These are phyloP conservation scores for Calephelis perditalis DNA, from an alignment of 2,888 invertebrate genomes.

Conservation along the genomic window DNA sequence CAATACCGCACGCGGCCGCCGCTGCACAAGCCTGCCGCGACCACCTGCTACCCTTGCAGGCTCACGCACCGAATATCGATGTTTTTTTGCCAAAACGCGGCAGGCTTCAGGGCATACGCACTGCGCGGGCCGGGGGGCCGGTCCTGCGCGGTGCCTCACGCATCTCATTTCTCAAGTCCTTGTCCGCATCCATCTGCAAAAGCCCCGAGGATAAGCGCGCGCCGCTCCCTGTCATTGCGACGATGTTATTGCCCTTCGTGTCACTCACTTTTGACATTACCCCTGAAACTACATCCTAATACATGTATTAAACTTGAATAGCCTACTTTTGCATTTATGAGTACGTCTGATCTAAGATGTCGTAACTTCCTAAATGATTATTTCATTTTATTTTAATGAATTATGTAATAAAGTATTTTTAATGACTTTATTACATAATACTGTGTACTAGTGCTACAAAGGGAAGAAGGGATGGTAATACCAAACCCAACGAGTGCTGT, in stretches of 20 bases:
- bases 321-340: conserved; percentile 3
- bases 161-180: conserved; percentile 61
- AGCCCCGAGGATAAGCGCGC: conserved; percentile 34
- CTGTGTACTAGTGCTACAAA: too few relatives aligned
- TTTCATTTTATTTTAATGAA: neutral
- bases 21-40: conserved; percentile 37
- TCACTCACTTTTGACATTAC: conserved; percentile 26
- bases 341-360: neutral
- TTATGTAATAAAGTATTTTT: too few relatives aligned
- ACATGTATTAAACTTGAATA: conserved; percentile 3
- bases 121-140: conserved; percentile 49
- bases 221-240: conserved; percentile 40
- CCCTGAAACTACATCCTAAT: conserved; percentile 7
- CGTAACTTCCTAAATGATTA: neutral
- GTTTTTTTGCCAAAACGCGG: conserved; percentile 49
- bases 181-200: conserved; percentile 70
- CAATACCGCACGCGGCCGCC: conserved; percentile 43
- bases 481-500: too few relatives aligned
- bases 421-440: too few relatives aligned
- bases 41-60: conserved; percentile 46
- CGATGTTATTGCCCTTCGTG: conserved; percentile 46
- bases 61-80: conserved; percentile 72
- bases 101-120: conserved; percentile 49
- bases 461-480: too few relatives aligned
- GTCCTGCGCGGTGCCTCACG: conserved; percentile 76